Percentiles rank a stretch among this genome's conserved stretches.
These are phyloP conservation scores for Tanytarsus gracilentus DNA, from an alignment of 2,888 invertebrate species.

Conservation along the genomic window DNA sequence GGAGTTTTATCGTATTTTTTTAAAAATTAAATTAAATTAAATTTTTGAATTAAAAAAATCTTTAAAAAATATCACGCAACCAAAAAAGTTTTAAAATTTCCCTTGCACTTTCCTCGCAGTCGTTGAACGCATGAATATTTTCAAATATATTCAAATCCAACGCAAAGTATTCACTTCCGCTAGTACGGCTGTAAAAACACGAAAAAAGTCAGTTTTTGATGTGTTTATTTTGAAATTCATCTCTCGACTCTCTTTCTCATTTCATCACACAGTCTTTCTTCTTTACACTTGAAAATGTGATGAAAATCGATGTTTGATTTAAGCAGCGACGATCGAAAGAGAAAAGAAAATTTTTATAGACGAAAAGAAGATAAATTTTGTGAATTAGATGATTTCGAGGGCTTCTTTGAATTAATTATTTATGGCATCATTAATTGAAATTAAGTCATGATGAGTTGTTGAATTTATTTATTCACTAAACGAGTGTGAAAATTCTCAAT, in stretches of 20 bases:
- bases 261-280: background rate
- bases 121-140: background rate
- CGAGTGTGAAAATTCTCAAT: too few species aligned
- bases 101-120: background rate
- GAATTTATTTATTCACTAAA: too few species aligned
- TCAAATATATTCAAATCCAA: background rate
- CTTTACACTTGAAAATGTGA: too few species aligned
- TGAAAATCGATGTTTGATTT: too few species aligned
- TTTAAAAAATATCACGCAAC: background rate
- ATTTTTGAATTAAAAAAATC: background rate
- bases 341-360: too few species aligned
- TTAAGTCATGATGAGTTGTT: too few species aligned
- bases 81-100: background rate
- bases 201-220: background rate
- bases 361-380: too few species aligned
- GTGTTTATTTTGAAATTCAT: conserved; percentile 27
- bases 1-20: too few species aligned
- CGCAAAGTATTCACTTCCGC: conserved; percentile 27
- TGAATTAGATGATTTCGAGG: too few species aligned
- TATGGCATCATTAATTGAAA: too few species aligned
- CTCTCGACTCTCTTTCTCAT: conserved; percentile 1
- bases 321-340: too few species aligned
- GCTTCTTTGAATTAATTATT: too few species aligned
- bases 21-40: background rate
- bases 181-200: conserved; percentile 21